A percentile compares a stretch with the other conserved stretches of the same genome.
These are phyloP conservation scores for Papilio helenus DNA, from an alignment of 1,140 invertebrate genomes.

Conservation along the genomic window DNA sequence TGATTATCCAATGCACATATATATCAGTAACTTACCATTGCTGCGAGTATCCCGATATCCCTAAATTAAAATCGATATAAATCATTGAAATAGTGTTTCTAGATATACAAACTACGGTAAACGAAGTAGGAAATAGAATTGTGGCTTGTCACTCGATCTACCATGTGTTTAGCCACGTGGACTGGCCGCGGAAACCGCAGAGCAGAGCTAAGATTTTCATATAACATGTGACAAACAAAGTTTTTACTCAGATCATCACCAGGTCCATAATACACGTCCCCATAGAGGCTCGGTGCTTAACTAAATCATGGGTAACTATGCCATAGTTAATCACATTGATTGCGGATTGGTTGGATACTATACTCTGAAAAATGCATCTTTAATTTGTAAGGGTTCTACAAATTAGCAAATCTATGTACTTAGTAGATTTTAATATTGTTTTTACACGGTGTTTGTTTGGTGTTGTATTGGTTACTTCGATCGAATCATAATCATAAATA, in stretches of 20 bases:
- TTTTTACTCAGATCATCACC: no score
- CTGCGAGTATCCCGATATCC: no score
- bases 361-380: no score
- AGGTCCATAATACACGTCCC: no score
- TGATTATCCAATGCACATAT: no score
- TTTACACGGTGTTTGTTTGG: neutral
- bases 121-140: slow-evolving; percentile 45
- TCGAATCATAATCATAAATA: neutral
- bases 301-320: no score
- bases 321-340: no score
- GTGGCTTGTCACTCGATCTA: slow-evolving; percentile 45
- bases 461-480: neutral
- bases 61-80: neutral
- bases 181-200: slow-evolving; percentile 24
- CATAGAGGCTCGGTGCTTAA: no score
- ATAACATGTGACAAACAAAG: neutral
- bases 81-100: neutral
- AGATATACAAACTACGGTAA: slow-evolving; percentile 4
- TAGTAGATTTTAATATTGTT: neutral
- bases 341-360: no score
- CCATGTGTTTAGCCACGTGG: slow-evolving; percentile 10
- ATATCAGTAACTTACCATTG: no score
- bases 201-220: neutral
- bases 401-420: neutral
- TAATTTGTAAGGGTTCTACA: neutral